Percentiles rank a stretch among this genome's conserved stretches.
Conservation (phyloP, 2,888 invertebrate genomes). For the Erebia palarica region DNA sequence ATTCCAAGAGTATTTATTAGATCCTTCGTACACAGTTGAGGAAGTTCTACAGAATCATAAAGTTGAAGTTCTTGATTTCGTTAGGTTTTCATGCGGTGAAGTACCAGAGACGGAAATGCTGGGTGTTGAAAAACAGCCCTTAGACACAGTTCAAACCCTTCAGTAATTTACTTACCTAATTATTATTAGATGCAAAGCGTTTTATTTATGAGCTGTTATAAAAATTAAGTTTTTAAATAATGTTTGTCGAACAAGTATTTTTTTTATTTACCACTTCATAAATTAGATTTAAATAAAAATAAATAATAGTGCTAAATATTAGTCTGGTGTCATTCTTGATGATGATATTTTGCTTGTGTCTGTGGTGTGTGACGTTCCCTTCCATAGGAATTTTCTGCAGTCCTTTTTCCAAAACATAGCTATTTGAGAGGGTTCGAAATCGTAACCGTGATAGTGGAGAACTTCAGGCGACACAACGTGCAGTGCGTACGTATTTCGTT, state of each 20-base stretch:
- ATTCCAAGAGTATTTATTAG: constrained; percentile 93
- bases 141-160: constrained; percentile 84
- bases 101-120: constrained; percentile 61
- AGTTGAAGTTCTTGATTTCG: constrained; percentile 89
- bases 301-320: background rate
- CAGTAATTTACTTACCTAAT: constrained; percentile 67
- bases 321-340: background rate
- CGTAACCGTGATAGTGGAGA: constrained; percentile 79
- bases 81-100: constrained; percentile 95
- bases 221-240: background rate
- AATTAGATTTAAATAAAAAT: background rate
- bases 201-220: constrained; percentile 37
- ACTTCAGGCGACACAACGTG: constrained; percentile 79
- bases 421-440: constrained; percentile 81
- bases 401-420: constrained; percentile 87
- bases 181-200: constrained; percentile 20
- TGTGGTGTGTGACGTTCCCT: constrained; percentile 55
- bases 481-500: constrained; percentile 67
- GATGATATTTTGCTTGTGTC: constrained; percentile 6
- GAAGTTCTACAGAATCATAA: constrained; percentile 86
- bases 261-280: constrained; percentile 6
- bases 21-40: constrained; percentile 88
- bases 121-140: constrained; percentile 76
- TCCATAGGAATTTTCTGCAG: constrained; percentile 86
- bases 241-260: constrained; percentile 9